Evolutionary conservation across 2,113 vertebrate species (phyloP).

Genomic region (Petromus typicus): DNA sequence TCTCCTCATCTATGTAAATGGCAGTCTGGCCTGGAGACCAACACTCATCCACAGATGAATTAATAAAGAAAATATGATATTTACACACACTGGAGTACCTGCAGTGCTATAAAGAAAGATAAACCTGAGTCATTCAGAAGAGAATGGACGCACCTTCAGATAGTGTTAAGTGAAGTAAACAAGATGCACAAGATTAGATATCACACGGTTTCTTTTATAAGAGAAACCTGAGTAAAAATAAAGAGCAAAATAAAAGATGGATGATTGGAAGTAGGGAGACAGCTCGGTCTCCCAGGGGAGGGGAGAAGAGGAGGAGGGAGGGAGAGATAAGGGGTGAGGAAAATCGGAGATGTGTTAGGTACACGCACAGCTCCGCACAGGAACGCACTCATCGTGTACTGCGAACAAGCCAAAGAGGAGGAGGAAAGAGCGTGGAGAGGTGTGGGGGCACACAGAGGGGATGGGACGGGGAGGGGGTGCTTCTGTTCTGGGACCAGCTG

Average conservation of each 20-base stretch:
- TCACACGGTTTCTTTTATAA: not conserved
- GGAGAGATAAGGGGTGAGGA: not conserved
- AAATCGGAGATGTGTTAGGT: too few relatives aligned
- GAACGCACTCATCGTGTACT: not conserved
- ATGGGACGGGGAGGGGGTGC: not conserved
- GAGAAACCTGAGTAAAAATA: not conserved
- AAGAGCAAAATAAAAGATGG: not conserved
- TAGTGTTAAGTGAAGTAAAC: not conserved
- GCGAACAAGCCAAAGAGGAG: not conserved
- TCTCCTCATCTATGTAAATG: too few relatives aligned
- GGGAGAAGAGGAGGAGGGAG: not conserved
- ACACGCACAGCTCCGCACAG: not conserved
- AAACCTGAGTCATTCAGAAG: not conserved
- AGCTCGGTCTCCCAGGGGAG: not conserved
- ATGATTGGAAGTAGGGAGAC: not conserved
- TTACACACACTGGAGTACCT: not conserved
- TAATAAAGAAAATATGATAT: not conserved
- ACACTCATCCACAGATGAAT: not conserved
- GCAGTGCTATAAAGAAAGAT: not conserved
- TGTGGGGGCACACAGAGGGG: not conserved
- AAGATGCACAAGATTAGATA: not conserved
- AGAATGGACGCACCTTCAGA: not conserved
- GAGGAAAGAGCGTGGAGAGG: not conserved
- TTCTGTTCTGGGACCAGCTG: not conserved
- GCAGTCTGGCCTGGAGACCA: too few relatives aligned